phyloP scores from a whole-genome alignment of 2,888 invertebrate species.

The Tipula lateralis region DNA sequence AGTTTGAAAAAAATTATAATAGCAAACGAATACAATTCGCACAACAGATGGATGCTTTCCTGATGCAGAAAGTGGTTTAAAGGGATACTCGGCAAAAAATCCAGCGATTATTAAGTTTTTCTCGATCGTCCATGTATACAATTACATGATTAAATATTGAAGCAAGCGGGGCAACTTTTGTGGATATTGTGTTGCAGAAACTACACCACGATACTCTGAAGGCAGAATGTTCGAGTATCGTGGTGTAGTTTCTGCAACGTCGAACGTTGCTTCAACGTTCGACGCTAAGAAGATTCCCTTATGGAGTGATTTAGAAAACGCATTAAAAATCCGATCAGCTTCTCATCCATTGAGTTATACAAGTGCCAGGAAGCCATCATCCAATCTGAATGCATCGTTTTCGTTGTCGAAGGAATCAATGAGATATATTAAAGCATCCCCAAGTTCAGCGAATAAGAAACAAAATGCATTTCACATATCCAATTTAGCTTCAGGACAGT shows the following conservation, averaged over 20 bases:
- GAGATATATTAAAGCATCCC: neutral
- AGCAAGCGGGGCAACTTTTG: neutral
- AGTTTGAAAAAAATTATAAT: neutral
- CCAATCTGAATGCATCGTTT: neutral
- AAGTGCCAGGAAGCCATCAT: neutral
- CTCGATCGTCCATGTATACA: neutral
- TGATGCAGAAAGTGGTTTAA: neutral
- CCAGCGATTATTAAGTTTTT: neutral
- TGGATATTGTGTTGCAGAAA: neutral
- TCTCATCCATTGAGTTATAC: neutral
- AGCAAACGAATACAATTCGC: neutral
- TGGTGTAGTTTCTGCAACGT: too few relatives aligned
- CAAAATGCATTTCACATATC: neutral
- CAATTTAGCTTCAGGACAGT: neutral
- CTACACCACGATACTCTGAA: neutral
- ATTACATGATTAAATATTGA: neutral
- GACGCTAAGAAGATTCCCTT: neutral
- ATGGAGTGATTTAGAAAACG: too few relatives aligned
- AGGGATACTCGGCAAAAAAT: neutral
- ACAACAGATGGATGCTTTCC: neutral
- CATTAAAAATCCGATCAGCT: neutral
- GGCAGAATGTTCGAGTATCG: too few relatives aligned
- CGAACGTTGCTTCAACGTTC: neutral
- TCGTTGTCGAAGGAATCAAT: neutral
- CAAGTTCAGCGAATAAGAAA: neutral